Conservation (phyloP, 1,140 invertebrate genomes). For the Lordiphosa mommai region DNA sequence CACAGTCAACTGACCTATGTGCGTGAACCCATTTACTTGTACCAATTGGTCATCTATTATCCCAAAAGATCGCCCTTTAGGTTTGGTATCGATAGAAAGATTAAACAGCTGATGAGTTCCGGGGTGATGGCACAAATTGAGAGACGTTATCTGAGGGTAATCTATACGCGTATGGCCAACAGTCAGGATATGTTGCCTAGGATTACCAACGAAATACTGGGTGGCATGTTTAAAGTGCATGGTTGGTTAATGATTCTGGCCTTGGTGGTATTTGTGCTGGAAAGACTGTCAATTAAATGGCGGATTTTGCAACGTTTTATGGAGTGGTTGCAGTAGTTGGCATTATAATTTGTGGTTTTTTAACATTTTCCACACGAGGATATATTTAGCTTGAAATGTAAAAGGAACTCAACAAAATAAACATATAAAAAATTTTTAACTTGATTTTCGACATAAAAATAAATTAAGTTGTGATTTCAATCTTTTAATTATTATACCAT, state of each 20-base stretch:
- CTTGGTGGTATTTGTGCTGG: conserved; percentile 16
- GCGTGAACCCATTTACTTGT: conserved; percentile 49
- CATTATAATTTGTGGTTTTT: neutral
- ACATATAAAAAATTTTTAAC: too few relatives aligned
- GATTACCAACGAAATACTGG: conserved; percentile 36
- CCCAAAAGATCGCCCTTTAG: conserved; percentile 27
- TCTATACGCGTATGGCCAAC: neutral
- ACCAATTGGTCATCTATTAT: conserved; percentile 57
- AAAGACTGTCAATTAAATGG: conserved; percentile 16
- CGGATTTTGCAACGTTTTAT: conserved; percentile 4
- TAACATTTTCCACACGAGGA: too few relatives aligned
- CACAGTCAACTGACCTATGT: conserved; percentile 19
- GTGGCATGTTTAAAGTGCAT: conserved; percentile 19
- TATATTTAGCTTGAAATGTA: too few relatives aligned
- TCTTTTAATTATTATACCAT: too few relatives aligned
- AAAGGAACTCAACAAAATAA: too few relatives aligned
- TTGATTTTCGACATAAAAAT: too few relatives aligned
- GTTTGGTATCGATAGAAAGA: conserved; percentile 49
- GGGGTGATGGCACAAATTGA: conserved; percentile 44
- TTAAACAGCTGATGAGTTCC: conserved; percentile 42
- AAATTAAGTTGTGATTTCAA: too few relatives aligned
- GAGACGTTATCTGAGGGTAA: conserved; percentile 14
- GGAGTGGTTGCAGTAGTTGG: conserved; percentile 32
- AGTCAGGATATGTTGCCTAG: neutral
- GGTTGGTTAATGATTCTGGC: neutral